Evolutionary conservation across 2,797 vertebrate genomes (phyloP), one percentile per base, ranked within the genome.

Genomic region (Sphenopsis melanotis): DNA sequence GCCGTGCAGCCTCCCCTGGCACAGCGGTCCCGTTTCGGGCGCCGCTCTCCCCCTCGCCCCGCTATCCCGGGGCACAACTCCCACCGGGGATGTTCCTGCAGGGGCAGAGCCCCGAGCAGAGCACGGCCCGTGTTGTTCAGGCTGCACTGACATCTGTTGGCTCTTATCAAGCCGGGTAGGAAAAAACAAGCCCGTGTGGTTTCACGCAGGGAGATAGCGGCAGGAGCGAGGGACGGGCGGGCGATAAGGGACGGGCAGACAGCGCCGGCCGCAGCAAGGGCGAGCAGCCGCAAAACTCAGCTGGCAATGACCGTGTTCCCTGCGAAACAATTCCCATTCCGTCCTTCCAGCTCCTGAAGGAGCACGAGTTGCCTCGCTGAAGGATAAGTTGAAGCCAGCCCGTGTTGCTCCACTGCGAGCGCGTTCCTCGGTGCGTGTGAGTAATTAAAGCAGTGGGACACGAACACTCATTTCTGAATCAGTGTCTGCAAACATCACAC

Each of bases 401-500:
- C 1, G 37, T 2, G 55, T 12, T 13, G 64, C 66, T 74, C 34
- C 57, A 1, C 72, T 16, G 26, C 18, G 4, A 39, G 57, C 12
- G 0, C 16, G 12, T 12, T 37, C 13, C 64, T 52, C 29, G 0
- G 3, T 23, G 44, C 66, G 1, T 17, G 74, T 79, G 93, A 82
- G 71, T 83, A 36, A 91, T 60, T 15, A 68, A 82, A 89, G 49
- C 71, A 21, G 55, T 4, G 30, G 87, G 86, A 77, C 75, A 70
- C 1, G 24, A 74, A 85, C 83, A 93, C 60, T 92, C 93, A 83
- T 85, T 90, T 85, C 81, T 94, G 94, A 96, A 92, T 95, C 95
- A 93, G 89, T 41, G 66, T 59, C 79, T 91, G 90, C 71, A 57
- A 74, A 47, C 64, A 91, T 75, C 94, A 14, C 71, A 32, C 39